phyloP scores from a whole-genome alignment of 2,888 invertebrate species.

The Caenorhabditis virilis region DNA sequence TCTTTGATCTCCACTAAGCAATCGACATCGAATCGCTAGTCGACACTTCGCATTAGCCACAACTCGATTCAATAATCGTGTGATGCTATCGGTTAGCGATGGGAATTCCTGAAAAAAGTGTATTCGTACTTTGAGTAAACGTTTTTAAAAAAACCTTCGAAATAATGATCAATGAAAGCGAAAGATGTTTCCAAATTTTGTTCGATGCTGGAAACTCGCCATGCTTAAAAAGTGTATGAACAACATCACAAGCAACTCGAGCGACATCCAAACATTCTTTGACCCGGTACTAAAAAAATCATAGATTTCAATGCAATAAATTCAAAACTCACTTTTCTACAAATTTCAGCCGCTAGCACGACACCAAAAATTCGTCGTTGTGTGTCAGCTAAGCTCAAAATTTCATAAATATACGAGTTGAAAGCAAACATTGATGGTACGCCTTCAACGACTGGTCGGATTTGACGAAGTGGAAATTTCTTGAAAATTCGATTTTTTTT shows the following conservation, averaged over 20 bases:
- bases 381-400: constrained; percentile 28
- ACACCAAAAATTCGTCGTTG: constrained; percentile 40
- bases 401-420: constrained; percentile 21
- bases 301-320: no score
- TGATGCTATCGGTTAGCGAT: constrained; percentile 23
- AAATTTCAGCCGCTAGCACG: constrained; percentile 27
- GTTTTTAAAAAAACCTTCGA: constrained; percentile 13
- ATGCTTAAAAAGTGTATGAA: constrained; percentile 37
- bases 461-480: constrained; percentile 38
- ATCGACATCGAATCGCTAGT: constrained; percentile 15
- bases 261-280: constrained; percentile 20
- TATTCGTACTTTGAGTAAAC: not conserved
- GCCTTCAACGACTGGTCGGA: constrained; percentile 36
- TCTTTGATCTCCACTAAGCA: constrained; percentile 15
- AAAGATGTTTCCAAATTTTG: constrained; percentile 36
- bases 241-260: constrained; percentile 28
- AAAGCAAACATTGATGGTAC: constrained; percentile 42
- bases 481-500: constrained; percentile 5
- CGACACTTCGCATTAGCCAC: constrained; percentile 17
- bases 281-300: constrained; percentile 42
- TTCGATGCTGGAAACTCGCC: constrained; percentile 22
- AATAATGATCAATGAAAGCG: constrained; percentile 20
- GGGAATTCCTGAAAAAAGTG: constrained; percentile 28
- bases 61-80: constrained; percentile 22
- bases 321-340: constrained; percentile 28